Evolutionary conservation across 2,888 invertebrate genomes (phyloP).

Genomic region (Aphrophora alni): DNA sequence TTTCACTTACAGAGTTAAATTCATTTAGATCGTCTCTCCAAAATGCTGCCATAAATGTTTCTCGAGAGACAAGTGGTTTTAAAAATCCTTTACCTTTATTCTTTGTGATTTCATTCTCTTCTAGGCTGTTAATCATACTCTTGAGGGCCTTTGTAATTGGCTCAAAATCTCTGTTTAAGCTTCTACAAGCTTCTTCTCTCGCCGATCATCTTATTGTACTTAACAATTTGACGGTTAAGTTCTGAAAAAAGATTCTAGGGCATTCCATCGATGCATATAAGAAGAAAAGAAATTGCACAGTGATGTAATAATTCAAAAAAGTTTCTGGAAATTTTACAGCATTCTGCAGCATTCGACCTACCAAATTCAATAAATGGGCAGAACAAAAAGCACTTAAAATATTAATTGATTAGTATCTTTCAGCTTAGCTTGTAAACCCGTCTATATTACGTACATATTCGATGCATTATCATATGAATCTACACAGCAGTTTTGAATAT

Average conservation of each 20-base stretch:
- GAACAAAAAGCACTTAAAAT: neutral
- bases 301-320: slow-evolving; percentile 21
- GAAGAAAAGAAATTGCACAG: slow-evolving; percentile 20
- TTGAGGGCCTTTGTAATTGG: slow-evolving; percentile 17
- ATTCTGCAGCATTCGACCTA: slow-evolving; percentile 16
- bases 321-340: slow-evolving; percentile 2
- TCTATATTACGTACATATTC: too few species aligned
- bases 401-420: neutral
- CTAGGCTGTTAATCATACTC: slow-evolving; percentile 10
- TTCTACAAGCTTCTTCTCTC: slow-evolving; percentile 21
- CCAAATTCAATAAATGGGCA: slow-evolving; percentile 21
- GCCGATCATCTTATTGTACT: slow-evolving; percentile 14
- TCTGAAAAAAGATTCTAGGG: neutral
- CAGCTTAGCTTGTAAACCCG: neutral
- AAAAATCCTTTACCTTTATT: neutral
- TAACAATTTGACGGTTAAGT: neutral
- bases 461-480: too few species aligned
- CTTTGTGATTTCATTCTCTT: slow-evolving; percentile 16
- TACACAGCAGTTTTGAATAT: too few species aligned
- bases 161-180: slow-evolving; percentile 24
- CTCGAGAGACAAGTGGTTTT: neutral
- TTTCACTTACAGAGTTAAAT: neutral
- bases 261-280: slow-evolving; percentile 17
- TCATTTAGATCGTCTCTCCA: slow-evolving; percentile 17
- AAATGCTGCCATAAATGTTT: neutral